These are phyloP conservation scores for Nothura maculosa DNA, from an alignment of 2,797 vertebrate species.

Conservation along the genomic window DNA sequence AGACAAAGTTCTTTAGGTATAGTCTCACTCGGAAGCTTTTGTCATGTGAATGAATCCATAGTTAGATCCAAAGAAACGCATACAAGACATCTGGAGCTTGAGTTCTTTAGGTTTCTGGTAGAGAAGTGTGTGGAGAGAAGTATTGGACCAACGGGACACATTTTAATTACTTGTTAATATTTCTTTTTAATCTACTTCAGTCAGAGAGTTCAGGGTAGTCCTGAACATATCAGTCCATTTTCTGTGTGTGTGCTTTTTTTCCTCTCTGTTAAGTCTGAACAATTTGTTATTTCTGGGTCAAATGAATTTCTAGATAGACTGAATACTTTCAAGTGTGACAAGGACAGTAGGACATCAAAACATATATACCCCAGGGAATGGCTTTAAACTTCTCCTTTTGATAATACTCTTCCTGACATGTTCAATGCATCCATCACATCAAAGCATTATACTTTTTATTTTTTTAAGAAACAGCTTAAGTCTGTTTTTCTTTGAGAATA, in stretches of 20 bases:
- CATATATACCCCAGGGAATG: slow-evolving; percentile 62
- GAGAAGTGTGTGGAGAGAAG: slow-evolving; percentile 20
- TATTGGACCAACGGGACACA: not conserved
- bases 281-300: slow-evolving; percentile 79
- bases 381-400: slow-evolving; percentile 77
- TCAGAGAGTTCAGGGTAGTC: slow-evolving; percentile 42
- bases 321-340: slow-evolving; percentile 77
- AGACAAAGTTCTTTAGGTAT: not conserved
- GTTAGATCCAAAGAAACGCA: not conserved
- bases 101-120: not conserved
- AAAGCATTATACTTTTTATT: slow-evolving; percentile 62
- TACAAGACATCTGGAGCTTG: not conserved
- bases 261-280: slow-evolving; percentile 56
- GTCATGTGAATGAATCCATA: not conserved
- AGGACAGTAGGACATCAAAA: slow-evolving; percentile 79
- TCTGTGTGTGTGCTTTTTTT: slow-evolving; percentile 51
- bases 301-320: slow-evolving; percentile 73
- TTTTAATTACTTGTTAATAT: slow-evolving; percentile 35
- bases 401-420: slow-evolving; percentile 79
- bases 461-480: slow-evolving; percentile 41
- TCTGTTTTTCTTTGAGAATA: slow-evolving; percentile 72
- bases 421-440: slow-evolving; percentile 77
- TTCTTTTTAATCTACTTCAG: slow-evolving; percentile 65
- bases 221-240: not conserved
- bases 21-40: not conserved